These are phyloP conservation scores for Tachystola acroxantha DNA, from an alignment of 2,888 invertebrate species.

Conservation along the genomic window DNA sequence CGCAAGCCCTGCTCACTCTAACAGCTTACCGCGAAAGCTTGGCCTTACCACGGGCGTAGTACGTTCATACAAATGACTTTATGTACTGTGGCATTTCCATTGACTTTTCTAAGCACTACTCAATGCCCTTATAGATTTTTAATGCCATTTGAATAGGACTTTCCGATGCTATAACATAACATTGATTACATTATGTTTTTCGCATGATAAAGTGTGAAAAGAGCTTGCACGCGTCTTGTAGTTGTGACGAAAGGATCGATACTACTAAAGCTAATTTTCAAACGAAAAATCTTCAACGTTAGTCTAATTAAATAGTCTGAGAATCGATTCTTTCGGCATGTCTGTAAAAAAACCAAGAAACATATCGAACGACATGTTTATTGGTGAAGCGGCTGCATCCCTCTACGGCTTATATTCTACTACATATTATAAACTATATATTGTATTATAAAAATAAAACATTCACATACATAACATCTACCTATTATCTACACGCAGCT, in stretches of 20 bases:
- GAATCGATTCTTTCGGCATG: constrained; percentile 35
- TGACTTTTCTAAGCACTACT: too few relatives aligned
- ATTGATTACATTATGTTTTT: too few relatives aligned
- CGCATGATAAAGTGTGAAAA: constrained; percentile 46
- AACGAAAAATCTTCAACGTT: neutral
- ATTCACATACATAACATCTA: constrained; percentile 73
- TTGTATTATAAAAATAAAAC: constrained; percentile 18
- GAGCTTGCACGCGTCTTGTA: constrained; percentile 30
- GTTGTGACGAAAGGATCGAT: constrained; percentile 27
- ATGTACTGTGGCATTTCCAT: too few relatives aligned
- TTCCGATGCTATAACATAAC: too few relatives aligned
- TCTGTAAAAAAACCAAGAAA: constrained; percentile 26
- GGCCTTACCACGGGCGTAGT: too few relatives aligned
- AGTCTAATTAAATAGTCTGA: neutral
- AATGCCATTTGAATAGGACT: too few relatives aligned
- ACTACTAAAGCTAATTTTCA: neutral
- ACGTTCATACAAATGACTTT: too few relatives aligned
- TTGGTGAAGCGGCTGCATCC: constrained; percentile 43
- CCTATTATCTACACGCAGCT: constrained; percentile 59
- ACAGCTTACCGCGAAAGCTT: neutral
- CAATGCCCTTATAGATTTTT: too few relatives aligned
- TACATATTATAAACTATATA: constrained; percentile 32
- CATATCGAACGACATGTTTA: constrained; percentile 19
- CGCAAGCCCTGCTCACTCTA: constrained; percentile 11
- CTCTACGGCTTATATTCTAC: constrained; percentile 43